These are phyloP conservation scores for Pantelozetes paolii DNA, from an alignment of 2,888 invertebrate genomes.

Conservation along the genomic window DNA sequence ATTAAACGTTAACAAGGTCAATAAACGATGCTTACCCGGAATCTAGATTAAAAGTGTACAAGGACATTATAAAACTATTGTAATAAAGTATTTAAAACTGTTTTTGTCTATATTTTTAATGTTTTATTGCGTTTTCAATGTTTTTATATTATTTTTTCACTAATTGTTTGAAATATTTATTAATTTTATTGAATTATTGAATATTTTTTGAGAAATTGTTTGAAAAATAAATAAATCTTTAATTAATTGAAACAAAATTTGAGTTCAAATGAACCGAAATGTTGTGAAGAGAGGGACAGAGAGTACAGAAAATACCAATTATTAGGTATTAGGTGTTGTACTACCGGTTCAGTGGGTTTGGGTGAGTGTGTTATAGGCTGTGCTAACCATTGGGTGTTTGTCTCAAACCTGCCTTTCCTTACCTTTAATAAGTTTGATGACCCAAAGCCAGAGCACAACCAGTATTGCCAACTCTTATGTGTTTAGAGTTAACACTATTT, in stretches of 20 bases:
- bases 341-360: conserved; percentile 31
- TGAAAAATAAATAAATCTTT: not conserved
- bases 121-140: too few species aligned
- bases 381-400: not conserved
- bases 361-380: not conserved
- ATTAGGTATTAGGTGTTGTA: conserved; percentile 34
- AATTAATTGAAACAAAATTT: too few species aligned
- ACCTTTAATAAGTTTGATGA: conserved; percentile 9
- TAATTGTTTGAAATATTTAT: too few species aligned
- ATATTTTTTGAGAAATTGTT: not conserved
- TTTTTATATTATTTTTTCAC: too few species aligned
- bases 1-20: too few species aligned
- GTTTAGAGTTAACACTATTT: not conserved
- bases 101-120: too few species aligned
- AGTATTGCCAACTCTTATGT: not conserved
- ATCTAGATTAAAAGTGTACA: too few species aligned
- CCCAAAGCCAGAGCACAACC: not conserved
- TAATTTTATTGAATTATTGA: too few species aligned
- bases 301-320: not conserved
- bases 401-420: not conserved
- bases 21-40: too few species aligned
- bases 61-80: too few species aligned
- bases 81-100: too few species aligned
- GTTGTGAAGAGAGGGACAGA: not conserved
- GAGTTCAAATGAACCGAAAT: not conserved